Base-by-base conservation (phyloP, 2,113 vertebrate species). In the Lampris incognitus region DNA sequence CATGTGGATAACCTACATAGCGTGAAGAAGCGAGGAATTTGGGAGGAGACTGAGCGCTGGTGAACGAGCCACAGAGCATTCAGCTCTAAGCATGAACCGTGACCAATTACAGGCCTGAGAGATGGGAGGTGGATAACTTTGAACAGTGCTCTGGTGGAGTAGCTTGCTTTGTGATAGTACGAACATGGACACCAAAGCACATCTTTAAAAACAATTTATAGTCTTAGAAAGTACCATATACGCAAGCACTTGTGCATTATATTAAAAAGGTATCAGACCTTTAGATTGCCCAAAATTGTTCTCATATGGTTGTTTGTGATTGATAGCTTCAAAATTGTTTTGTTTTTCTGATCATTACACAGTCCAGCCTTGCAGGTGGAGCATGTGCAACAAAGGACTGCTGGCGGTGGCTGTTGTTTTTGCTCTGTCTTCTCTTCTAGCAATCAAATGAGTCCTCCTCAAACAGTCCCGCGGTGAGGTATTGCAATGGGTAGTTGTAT, bases 1-100 rank as follows among this genome's bases (percentile, higher is more conserved):
- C 64, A 13, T 5, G 9, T 4, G 13, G 58, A 75, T 84, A 58
- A 78, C 82, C 51, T 79, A 69, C 58, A 40, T 40, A 81, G 79
- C 61, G 39, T 84, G 87, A 85, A 82, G 51, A 80, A 54, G 68
- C 40, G 73, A 85, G 82, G 86, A 85, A 85, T 85, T 82, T 72
- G 66, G 62, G 56, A 52, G 64, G 52, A 68, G 77, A 66, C 56
- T n/a, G 57, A 67, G 65, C 38, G 38, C 46, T 39, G 36, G 48
- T 1, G 10, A 72, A 69, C 74, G 74, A 41, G 83, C 61, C 42
- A 69, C 69, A 54, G 68, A 72, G 80, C 72, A 24, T 58, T 70
- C 62, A 54, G 66, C 58, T 62, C 41, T 65, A 79, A 75, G 79
- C n/a, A 37, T 38, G 0, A 5, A 73, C 42, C 70, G n/a, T 79